Base-by-base conservation (phyloP, 2,113 vertebrate genomes). In the Gymnogyps californianus region DNA sequence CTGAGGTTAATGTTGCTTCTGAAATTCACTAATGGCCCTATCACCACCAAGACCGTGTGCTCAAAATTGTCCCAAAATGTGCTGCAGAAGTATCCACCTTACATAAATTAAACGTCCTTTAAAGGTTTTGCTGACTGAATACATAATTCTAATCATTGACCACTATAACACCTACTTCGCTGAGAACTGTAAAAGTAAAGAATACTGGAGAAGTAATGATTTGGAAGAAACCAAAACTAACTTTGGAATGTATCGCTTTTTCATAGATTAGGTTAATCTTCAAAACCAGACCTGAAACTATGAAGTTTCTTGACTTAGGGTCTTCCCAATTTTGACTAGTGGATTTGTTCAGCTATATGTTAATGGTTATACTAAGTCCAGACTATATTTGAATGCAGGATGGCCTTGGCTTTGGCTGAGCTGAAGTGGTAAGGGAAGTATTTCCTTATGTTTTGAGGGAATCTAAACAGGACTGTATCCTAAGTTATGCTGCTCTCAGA, bases 81-180 rank as follows among this genome's bases (percentile, higher is more conserved):
- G 38, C 42, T 59, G 62, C n/a, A 91, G 25, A 89, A 83, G 62
- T 44, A 71, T 2, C 16, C 16, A 66, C 18, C 24, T 65, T 11
- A 13, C 0, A 2, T 17, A 44, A 70, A 76, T 12, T 38, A 51
- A 75, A 57, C 2, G 0, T 26, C 47, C 51, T 66, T 62, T 26
- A 49, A 38, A 71, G 9, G 24, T 67, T 80, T 81, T 54, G 36
- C 15, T 54, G 76, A 61, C 11, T 44, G 61, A 66, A 65, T 7
- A 54, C 6, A 3, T 52, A 38, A 80, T 62, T 87, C 57, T n/a
- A 49, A 83, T n/a, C 24, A 54, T 5, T 0, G 0, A 36, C 17
- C 5, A 2, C 40, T 75, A 1, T 6, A 46, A 36, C 20, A 62
- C 11, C 20, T 29, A 19, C 24, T 70, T 31, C 61, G 52, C 66